phyloP scores from a whole-genome alignment of 2,888 invertebrate species.

The Drosophila hamatofila region DNA sequence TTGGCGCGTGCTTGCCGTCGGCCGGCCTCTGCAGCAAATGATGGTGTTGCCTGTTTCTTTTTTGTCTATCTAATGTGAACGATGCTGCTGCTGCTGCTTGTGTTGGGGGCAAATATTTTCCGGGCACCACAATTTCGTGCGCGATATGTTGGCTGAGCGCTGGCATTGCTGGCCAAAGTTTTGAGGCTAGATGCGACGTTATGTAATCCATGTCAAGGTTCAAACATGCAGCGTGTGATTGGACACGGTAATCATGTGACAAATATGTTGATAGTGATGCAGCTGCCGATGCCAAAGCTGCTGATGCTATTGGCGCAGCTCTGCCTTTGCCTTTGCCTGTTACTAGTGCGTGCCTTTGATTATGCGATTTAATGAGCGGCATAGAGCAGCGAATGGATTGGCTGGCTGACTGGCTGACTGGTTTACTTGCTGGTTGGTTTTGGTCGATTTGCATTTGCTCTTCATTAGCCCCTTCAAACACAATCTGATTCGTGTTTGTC shows the following conservation, averaged over 20 bases:
- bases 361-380: constrained; percentile 75
- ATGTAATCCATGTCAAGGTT: constrained; percentile 48
- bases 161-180: constrained; percentile 18
- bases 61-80: not conserved
- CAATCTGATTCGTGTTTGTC: constrained; percentile 59
- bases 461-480: constrained; percentile 66
- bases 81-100: not conserved
- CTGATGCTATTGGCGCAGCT: not conserved
- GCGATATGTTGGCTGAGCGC: not conserved
- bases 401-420: not conserved
- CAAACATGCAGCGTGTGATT: constrained; percentile 50
- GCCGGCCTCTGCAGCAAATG: constrained; percentile 53
- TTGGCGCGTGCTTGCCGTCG: constrained; percentile 44
- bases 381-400: constrained; percentile 14
- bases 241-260: constrained; percentile 74
- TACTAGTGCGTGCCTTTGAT: constrained; percentile 57
- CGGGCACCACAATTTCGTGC: constrained; percentile 23
- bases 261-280: constrained; percentile 55
- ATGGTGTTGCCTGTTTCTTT: too few species aligned
- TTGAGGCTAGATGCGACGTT: constrained; percentile 43
- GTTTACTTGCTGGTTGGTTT: constrained; percentile 7
- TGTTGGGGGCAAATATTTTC: constrained; percentile 9
- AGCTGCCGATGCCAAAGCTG: constrained; percentile 15
- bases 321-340: constrained; percentile 10
- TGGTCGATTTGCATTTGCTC: constrained; percentile 62